A percentile compares a stretch with the other conserved stretches of the same genome.
phyloP scores from a whole-genome alignment of 2,113 vertebrate species.

The Sylvilagus bachmani region DNA sequence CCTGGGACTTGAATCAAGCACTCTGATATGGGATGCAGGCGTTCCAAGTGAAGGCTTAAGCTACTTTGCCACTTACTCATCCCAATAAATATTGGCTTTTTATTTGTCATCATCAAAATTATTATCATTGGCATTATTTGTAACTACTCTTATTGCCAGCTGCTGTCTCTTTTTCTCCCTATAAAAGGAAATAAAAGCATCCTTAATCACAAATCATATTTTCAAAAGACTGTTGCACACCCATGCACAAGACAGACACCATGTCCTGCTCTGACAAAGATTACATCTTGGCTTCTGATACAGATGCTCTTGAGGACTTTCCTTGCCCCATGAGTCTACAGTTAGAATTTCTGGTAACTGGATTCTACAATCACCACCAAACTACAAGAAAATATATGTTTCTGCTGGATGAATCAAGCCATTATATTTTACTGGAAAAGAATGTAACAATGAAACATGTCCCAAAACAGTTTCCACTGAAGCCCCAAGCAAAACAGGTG shows the following conservation, averaged over 20 bases:
- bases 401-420: neutral
- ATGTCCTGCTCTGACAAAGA: neutral
- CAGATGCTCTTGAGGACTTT: neutral
- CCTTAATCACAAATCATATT: neutral
- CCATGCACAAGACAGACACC: neutral
- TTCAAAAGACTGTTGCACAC: neutral
- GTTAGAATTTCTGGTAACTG: neutral
- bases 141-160: constrained; percentile 16
- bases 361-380: neutral
- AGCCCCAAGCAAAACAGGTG: neutral
- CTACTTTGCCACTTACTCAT: too few relatives aligned
- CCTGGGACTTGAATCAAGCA: too few relatives aligned
- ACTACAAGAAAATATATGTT: neutral
- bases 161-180: neutral
- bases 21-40: too few relatives aligned
- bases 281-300: constrained; percentile 17
- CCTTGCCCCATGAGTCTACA: neutral
- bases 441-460: neutral
- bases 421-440: neutral
- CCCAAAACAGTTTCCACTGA: neutral
- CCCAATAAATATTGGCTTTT: neutral
- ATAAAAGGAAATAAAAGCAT: constrained; percentile 36
- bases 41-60: too few relatives aligned
- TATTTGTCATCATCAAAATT: neutral
- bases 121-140: neutral